phyloP scores from a whole-genome alignment of 2,888 invertebrate species.

The Dryobotodes eremita region DNA sequence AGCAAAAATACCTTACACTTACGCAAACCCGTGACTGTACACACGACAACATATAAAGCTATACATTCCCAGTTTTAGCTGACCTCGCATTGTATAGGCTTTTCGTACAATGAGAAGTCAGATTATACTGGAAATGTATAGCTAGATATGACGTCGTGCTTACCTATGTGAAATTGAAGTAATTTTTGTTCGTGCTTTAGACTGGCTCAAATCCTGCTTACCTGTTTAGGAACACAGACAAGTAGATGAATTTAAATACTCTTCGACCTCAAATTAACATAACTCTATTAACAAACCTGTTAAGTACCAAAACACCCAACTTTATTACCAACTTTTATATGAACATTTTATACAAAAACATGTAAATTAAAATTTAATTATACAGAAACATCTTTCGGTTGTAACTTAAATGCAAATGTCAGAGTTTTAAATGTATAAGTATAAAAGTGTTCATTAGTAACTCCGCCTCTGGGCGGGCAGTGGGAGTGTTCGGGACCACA shows the following conservation, averaged over 20 bases:
- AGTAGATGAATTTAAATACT: background rate
- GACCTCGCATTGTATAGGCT: no score
- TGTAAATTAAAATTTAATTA: constrained; percentile 56
- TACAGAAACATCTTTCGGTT: constrained; percentile 51
- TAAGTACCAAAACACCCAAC: constrained; percentile 11
- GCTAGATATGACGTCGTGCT: no score
- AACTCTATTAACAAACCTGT: constrained; percentile 11
- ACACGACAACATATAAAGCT: no score
- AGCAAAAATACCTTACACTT: no score
- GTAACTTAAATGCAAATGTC: constrained; percentile 56
- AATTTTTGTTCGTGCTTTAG: background rate
- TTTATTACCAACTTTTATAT: constrained; percentile 15
- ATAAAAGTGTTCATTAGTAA: constrained; percentile 78
- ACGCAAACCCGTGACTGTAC: no score
- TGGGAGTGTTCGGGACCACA: constrained; percentile 70
- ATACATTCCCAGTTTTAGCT: no score
- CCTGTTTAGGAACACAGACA: background rate
- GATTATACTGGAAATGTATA: no score
- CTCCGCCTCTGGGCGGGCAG: constrained; percentile 81
- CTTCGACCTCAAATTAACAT: background rate
- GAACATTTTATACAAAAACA: constrained; percentile 50
- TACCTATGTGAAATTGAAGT: background rate
- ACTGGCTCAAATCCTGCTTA: background rate
- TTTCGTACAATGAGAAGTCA: no score
- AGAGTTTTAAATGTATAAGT: constrained; percentile 61